Evolutionary conservation across 2,113 vertebrate species (phyloP), one percentile per base, ranked within the genome.

Genomic region (Cyanoramphus novaezelandiae): DNA sequence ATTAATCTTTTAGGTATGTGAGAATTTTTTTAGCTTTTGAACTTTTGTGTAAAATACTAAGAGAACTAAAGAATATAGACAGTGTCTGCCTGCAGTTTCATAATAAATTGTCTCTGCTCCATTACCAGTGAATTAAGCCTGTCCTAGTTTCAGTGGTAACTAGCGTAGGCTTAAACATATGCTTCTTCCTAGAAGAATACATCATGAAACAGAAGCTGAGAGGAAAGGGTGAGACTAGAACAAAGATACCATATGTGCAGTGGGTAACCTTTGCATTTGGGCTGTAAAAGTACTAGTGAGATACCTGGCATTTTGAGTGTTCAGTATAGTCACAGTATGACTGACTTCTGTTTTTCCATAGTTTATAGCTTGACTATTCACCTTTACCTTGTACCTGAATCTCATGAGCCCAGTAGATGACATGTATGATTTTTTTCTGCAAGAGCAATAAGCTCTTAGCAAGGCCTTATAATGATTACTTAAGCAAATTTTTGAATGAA

Each of bases 1-100:
- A 98, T 99, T 98, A 99, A 99, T 98, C 98, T 99, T 85, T 97
- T 99, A 97, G 99, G 99, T 99, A 99, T 91, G 98, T 96, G 91
- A 86, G 43, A 79, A 15, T 86, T 93, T 94, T 82, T 89, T 87
- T 84, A 83, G 71, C 31, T 55, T 93, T 89, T 90, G n/a, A 84
- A 76, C 75, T 92, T 78, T 21, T 74, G 18, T 67, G 29, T 60
- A 87, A 81, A 41, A 70, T 62, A 17, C 1, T 90, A 65, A 77
- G n/a, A 91, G 33, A 93, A 78, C 8, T 82, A 18, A 80, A 80
- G 29, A 79, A 85, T 68, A 43, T 24, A 49, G 46, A 31, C 25
- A 18, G 25, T 46, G 77, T 86, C 43, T 85, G 65, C 77, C 39
- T 82, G 33, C 16, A n/a, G 0, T 92, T 95, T 37, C n/a, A 17